Base-by-base conservation (phyloP, 2,113 vertebrate genomes). In the Chlorodrepanis virens region DNA sequence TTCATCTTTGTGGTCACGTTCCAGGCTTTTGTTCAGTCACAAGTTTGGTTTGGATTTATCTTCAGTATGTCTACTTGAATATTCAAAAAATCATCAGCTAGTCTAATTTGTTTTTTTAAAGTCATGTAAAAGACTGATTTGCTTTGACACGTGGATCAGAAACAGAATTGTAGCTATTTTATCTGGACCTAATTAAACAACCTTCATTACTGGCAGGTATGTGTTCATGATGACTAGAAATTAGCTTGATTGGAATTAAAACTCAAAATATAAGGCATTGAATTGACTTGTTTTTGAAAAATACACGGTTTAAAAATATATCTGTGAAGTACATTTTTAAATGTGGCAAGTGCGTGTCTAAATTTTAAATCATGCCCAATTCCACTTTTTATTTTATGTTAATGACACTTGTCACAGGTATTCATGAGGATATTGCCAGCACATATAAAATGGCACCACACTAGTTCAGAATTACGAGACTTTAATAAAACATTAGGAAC, bases 81-180 rank as follows among this genome's bases (percentile, higher is more conserved):
- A 98, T 98, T 98, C 98, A 98, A 96, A 98, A 98, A 98, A 97
- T 98, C 98, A 98, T 98, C 98, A 98, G 97, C 98, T 97, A 98
- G 97, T 98, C 98, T 98, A 98, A 98, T 98, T 98, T 98, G 97
- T 87, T 97, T 98, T 97, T 98, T 97, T 89, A 40, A 98, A 98
- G 98, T 97, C 97, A 96, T 97, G 97, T 97, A 97, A 97, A 98
- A 98, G 98, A 98, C 98, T 98, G 98, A 98, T 98, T 98, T 98
- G 98, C 97, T 98, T 98, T 98, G 98, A 98, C 98, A 98, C 98
- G 98, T 98, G 97, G 98, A 98, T 98, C 98, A 98, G 98, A 98
- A 98, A 97, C 97, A 98, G 98, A 98, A 98, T 98, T 98, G 98
- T 95, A 98, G 98, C 98, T 98, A 97, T 98, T 98, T 98, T 98